Conservation (phyloP, 1,140 invertebrate species). For the Saccostrea cuccullata region DNA sequence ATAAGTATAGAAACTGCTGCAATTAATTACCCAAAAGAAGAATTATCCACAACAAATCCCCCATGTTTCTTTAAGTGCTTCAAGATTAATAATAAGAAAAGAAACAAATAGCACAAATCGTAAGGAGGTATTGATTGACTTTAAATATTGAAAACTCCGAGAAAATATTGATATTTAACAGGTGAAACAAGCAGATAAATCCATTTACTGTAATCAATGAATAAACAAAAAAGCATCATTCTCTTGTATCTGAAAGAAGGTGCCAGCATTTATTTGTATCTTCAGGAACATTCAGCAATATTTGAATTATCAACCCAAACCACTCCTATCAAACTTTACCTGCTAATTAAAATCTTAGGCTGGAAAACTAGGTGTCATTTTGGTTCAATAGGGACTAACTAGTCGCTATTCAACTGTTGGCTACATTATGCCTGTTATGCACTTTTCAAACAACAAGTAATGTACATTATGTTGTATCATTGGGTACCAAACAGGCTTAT, state of each 20-base stretch:
- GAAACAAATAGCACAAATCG: slow-evolving; percentile 16
- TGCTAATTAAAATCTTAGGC: slow-evolving; percentile 14
- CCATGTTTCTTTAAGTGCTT: not conserved
- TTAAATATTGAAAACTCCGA: slow-evolving; percentile 25
- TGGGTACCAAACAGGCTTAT: not conserved
- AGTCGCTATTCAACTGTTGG: not conserved
- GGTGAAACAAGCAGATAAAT: slow-evolving; percentile 30
- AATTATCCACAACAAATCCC: not conserved
- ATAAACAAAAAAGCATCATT: not conserved
- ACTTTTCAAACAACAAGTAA: not conserved
- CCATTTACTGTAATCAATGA: slow-evolving; percentile 24
- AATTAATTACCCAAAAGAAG: not conserved
- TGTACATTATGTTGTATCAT: not conserved
- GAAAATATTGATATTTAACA: slow-evolving; percentile 29
- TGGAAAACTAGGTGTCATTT: not conserved
- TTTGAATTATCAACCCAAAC: slow-evolving; percentile 19
- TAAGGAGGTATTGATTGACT: slow-evolving; percentile 15
- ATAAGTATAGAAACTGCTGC: not conserved
- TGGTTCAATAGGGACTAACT: not conserved
- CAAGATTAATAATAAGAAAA: slow-evolving; percentile 24
- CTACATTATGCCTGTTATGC: not conserved
- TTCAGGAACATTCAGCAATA: not conserved
- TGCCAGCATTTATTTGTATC: slow-evolving; percentile 5
- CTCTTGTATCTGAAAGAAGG: not conserved
- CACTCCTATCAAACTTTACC: not conserved